phyloP scores from a whole-genome alignment of 2,888 invertebrate species.

The Spisula solida region DNA sequence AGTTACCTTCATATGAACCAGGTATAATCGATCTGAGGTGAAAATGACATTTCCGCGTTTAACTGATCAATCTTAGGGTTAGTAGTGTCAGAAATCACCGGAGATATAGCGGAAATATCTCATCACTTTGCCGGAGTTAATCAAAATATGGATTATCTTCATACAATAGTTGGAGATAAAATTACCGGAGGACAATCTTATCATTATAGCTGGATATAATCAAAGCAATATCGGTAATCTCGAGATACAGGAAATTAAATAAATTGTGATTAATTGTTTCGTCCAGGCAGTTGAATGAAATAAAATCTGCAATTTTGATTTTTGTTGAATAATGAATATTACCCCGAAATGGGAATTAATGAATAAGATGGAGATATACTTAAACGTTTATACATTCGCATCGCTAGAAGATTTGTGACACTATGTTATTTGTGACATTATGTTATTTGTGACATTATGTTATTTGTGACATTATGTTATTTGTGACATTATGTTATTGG shows the following conservation, averaged over 20 bases:
- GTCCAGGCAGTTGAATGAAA: neutral
- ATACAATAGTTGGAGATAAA: conserved; percentile 30
- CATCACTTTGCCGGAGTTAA: conserved; percentile 17
- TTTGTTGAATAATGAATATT: too few relatives aligned
- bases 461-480: neutral
- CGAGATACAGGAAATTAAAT: conserved; percentile 24
- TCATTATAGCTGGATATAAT: neutral
- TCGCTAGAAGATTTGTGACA: too few relatives aligned
- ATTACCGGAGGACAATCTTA: neutral
- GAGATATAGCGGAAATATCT: conserved; percentile 36
- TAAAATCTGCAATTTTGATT: too few relatives aligned
- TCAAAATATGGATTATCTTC: conserved; percentile 39
- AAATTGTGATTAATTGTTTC: neutral
- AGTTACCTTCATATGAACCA: neutral
- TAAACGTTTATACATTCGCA: too few relatives aligned
- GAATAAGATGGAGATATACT: too few relatives aligned
- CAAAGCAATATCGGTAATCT: neutral
- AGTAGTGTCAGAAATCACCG: conserved; percentile 9
- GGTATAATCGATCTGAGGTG: neutral
- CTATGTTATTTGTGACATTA: neutral
- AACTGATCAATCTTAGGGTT: neutral
- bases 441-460: neutral
- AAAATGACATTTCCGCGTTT: neutral
- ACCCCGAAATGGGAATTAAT: too few relatives aligned
- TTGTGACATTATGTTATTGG: neutral